These are phyloP conservation scores for Hedychridium roseum DNA, from an alignment of 2,888 invertebrate genomes.

Conservation along the genomic window DNA sequence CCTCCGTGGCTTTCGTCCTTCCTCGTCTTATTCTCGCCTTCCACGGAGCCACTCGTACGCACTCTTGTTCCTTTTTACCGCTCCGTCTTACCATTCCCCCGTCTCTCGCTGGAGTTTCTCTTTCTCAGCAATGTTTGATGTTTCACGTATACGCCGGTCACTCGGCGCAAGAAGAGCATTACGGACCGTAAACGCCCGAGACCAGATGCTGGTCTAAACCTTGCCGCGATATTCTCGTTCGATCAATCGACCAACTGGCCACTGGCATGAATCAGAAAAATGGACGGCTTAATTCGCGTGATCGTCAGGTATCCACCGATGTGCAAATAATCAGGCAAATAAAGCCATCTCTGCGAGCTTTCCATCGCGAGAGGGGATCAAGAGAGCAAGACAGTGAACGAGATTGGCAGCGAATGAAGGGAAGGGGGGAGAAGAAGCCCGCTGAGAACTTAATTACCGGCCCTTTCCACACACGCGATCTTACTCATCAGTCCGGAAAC, in stretches of 20 bases:
- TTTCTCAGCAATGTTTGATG: slow-evolving; percentile 48
- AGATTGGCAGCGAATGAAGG: too few relatives aligned
- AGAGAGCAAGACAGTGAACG: too few relatives aligned
- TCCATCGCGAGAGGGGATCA: too few relatives aligned
- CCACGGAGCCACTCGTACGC: slow-evolving; percentile 1
- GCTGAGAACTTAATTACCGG: slow-evolving; percentile 56
- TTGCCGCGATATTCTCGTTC: too few relatives aligned
- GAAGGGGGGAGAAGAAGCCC: slow-evolving; percentile 22
- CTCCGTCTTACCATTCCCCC: slow-evolving; percentile 14
- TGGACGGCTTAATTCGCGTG: slow-evolving; percentile 17
- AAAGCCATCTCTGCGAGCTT: slow-evolving; percentile 49
- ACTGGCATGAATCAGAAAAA: neutral
- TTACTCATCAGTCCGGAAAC: slow-evolving; percentile 58
- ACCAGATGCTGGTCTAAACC: slow-evolving; percentile 51
- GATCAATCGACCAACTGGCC: too few relatives aligned
- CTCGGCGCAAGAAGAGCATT: slow-evolving; percentile 52
- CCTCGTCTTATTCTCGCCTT: neutral
- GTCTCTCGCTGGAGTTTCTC: slow-evolving; percentile 16
- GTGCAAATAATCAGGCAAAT: slow-evolving; percentile 59
- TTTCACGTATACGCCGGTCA: slow-evolving; percentile 47
- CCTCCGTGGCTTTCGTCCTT: too few relatives aligned
- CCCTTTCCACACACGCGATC: slow-evolving; percentile 59
- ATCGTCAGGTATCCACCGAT: slow-evolving; percentile 53
- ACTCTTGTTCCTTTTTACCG: slow-evolving; percentile 10
- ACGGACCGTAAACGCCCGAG: slow-evolving; percentile 53